These are phyloP conservation scores for Chironomus tepperi DNA, from an alignment of 1,140 invertebrate genomes.

Conservation along the genomic window DNA sequence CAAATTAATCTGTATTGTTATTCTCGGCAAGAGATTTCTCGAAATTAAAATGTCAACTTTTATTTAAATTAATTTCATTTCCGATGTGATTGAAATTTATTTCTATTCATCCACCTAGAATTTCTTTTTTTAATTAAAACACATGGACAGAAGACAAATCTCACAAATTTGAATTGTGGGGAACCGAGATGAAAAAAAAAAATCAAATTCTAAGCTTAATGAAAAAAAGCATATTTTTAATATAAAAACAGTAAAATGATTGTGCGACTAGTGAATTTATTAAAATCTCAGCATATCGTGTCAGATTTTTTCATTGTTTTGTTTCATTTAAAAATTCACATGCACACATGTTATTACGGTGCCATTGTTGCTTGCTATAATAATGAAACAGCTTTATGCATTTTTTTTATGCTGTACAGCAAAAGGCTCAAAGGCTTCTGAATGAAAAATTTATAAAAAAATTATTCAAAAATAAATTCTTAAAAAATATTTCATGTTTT, in stretches of 20 bases:
- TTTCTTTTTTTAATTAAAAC: background rate
- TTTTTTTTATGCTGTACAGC: background rate
- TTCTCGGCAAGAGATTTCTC: background rate
- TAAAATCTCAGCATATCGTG: background rate
- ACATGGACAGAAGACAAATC: background rate
- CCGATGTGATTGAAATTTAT: background rate
- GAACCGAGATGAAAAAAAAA: background rate
- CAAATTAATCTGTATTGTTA: background rate
- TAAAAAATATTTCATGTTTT: no score
- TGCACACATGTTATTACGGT: no score
- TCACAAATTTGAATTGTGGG: background rate
- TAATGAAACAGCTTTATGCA: background rate
- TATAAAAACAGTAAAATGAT: background rate
- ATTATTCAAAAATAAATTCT: no score
- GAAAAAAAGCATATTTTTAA: background rate
- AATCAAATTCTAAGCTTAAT: background rate
- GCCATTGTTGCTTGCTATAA: no score
- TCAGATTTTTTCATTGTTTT: background rate
- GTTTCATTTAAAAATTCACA: background rate
- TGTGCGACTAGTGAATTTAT: background rate
- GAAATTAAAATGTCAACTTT: background rate
- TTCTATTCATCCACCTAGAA: background rate
- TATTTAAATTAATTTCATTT: slow-evolving; percentile 3
- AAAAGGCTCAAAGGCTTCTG: background rate
- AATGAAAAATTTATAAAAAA: background rate